Evolutionary conservation across 1,140 invertebrate genomes (phyloP).

Genomic region (Aphelinus certus): DNA sequence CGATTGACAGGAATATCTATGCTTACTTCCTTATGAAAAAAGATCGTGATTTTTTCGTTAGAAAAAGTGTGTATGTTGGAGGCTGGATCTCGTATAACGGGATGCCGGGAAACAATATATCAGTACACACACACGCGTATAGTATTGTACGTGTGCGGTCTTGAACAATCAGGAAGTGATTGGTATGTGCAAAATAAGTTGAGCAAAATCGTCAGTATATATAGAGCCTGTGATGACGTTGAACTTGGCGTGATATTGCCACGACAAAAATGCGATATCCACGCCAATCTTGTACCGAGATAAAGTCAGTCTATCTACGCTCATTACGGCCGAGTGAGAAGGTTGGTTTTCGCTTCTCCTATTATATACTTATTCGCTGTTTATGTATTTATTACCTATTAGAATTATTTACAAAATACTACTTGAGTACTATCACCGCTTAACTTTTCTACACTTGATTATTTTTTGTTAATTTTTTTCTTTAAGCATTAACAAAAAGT

Average conservation of each 20-base stretch:
- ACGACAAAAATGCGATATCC: constrained; percentile 36
- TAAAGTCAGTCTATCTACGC: constrained; percentile 3
- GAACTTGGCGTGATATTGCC: constrained; percentile 33
- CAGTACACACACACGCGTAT: too few relatives aligned
- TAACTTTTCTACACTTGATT: too few relatives aligned
- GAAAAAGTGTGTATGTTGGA: too few relatives aligned
- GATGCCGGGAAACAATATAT: too few relatives aligned
- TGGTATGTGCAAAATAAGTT: neutral
- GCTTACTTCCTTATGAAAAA: too few relatives aligned
- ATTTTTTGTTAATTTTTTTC: too few relatives aligned
- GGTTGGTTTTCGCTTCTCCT: constrained; percentile 20
- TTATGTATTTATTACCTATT: too few relatives aligned
- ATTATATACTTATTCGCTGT: neutral
- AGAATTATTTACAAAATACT: neutral
- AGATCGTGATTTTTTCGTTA: too few relatives aligned
- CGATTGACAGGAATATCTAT: too few relatives aligned
- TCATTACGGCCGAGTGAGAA: neutral
- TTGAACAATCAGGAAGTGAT: neutral
- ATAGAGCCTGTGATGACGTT: constrained; percentile 26
- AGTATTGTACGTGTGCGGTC: too few relatives aligned
- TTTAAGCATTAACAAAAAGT: neutral
- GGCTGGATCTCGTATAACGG: too few relatives aligned
- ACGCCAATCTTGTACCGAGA: neutral
- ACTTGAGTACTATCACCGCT: neutral
- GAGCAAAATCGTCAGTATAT: constrained; percentile 16